Percentiles rank a stretch among this genome's conserved stretches.
These are phyloP conservation scores for Lacerta viridis DNA, from an alignment of 2,797 vertebrate species.

Conservation along the genomic window DNA sequence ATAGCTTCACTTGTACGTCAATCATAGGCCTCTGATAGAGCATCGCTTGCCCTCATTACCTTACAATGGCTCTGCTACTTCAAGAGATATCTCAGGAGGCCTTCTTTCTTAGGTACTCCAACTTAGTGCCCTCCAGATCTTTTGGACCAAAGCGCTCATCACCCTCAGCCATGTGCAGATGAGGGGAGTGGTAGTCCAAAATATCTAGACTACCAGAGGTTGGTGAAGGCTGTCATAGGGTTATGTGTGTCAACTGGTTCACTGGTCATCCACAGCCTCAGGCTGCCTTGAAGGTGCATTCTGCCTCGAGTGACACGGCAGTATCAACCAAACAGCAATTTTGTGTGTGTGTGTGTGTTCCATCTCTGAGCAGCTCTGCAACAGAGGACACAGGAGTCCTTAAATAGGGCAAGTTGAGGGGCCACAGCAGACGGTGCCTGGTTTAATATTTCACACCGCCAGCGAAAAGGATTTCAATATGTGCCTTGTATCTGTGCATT, in stretches of 20 bases:
- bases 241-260: not conserved
- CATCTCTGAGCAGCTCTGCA: not conserved
- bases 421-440: not conserved
- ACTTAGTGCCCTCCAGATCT: no score
- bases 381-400: not conserved
- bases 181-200: no score
- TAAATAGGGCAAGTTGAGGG: constrained; percentile 11
- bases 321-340: not conserved
- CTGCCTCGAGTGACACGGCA: not conserved
- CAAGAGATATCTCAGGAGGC: not conserved
- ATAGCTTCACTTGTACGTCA: not conserved
- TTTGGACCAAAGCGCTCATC: no score
- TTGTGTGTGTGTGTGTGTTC: not conserved
- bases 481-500: no score
- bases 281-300: not conserved
- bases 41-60: not conserved
- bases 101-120: not conserved
- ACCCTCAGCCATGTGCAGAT: no score
- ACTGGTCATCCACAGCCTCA: not conserved
- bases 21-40: not conserved
- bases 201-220: no score
- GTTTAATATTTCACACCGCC: not conserved
- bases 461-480: not conserved
- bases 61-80: not conserved
- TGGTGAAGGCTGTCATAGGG: no score